Percentiles rank a stretch among this genome's conserved stretches.
These are phyloP conservation scores for Hirundichthys speculiger DNA, from an alignment of 2,113 vertebrate genomes.

Conservation along the genomic window DNA sequence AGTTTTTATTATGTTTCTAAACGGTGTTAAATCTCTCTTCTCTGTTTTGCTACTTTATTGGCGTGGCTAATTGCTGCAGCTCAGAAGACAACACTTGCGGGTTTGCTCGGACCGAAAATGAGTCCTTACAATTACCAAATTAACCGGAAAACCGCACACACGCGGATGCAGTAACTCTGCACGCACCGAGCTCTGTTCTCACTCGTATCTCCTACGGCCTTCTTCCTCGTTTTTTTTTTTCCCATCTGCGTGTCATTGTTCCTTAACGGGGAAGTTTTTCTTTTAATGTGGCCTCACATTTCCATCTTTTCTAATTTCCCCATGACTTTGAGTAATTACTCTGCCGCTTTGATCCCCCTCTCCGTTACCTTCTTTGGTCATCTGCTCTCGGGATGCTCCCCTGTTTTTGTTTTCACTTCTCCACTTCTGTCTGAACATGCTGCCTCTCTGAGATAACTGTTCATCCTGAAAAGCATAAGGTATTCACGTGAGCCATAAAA, in stretches of 20 bases:
- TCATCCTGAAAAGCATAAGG: background rate
- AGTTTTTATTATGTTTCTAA: too few relatives aligned
- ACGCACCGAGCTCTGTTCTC: background rate
- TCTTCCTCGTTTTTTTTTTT: constrained; percentile 6
- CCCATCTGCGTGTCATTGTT: background rate
- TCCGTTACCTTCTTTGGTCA: constrained; percentile 76
- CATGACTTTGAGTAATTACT: constrained; percentile 19
- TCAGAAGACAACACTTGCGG: background rate
- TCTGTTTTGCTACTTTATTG: background rate
- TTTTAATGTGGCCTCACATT: constrained; percentile 23
- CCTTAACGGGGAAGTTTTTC: constrained; percentile 3
- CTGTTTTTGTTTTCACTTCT: constrained; percentile 12
- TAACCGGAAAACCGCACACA: background rate
- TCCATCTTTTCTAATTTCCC: constrained; percentile 14
- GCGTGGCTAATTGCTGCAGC: background rate
- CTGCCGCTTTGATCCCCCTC: constrained; percentile 42
- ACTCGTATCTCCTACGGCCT: background rate
- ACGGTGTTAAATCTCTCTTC: background rate
- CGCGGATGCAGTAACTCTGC: background rate
- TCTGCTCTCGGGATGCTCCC: constrained; percentile 35
- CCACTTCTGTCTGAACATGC: constrained; percentile 11
- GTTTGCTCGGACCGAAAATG: constrained; percentile 13
- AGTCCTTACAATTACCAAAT: background rate
- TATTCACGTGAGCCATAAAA: constrained; percentile 38
- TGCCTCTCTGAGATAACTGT: background rate